Conservation (phyloP, 2,113 vertebrate genomes). For the Lagopus muta region DNA sequence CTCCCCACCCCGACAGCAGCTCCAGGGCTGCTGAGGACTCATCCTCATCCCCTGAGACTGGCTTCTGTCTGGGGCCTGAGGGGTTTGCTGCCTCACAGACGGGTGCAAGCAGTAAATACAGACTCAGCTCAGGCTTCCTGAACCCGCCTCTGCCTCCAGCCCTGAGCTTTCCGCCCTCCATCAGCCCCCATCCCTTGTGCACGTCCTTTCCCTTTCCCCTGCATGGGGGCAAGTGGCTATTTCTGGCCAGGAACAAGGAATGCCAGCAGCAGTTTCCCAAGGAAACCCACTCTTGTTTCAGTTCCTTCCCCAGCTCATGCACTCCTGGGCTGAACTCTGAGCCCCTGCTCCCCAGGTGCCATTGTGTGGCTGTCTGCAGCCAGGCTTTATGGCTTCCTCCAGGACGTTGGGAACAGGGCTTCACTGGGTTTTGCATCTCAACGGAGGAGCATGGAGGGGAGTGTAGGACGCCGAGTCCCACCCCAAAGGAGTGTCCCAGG, state of each 20-base stretch:
- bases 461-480: background rate
- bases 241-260: background rate
- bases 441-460: background rate
- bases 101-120: background rate
- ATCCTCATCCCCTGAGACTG: background rate
- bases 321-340: background rate
- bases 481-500: background rate
- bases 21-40: background rate
- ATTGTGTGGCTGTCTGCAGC: accelerated
- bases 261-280: background rate
- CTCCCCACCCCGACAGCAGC: background rate
- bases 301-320: background rate
- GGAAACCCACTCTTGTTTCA: background rate
- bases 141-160: background rate
- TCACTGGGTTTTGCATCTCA: background rate
- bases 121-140: background rate
- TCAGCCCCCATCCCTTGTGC: background rate
- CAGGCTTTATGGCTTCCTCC: background rate
- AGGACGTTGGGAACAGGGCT: background rate
- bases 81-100: background rate
- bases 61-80: constrained; percentile 8
- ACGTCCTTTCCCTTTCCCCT: background rate
- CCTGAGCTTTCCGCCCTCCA: background rate
- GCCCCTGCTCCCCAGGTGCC: accelerated
- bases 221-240: background rate